Evolutionary conservation across 2,797 vertebrate species (phyloP).

Genomic region (Catostomus latipinnis): DNA sequence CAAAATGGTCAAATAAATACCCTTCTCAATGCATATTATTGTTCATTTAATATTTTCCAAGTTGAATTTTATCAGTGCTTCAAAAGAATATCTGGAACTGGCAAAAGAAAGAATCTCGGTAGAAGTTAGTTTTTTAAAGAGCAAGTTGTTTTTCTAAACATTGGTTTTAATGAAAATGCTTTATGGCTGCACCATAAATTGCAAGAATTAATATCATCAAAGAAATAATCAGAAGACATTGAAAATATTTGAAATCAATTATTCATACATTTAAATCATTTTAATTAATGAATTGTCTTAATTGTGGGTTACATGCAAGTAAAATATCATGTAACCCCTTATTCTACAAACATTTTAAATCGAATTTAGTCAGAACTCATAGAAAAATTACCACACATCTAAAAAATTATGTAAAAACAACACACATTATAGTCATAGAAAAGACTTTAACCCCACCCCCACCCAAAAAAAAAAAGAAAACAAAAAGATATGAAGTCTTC

Average conservation of each 20-base stretch:
- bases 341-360: slow-evolving; percentile 55
- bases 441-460: slow-evolving; percentile 58
- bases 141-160: neutral
- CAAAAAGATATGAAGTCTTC: slow-evolving; percentile 43
- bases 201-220: neutral
- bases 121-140: too few relatives aligned
- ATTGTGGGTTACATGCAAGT: slow-evolving; percentile 31
- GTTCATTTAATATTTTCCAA: too few relatives aligned
- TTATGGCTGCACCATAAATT: neutral
- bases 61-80: too few relatives aligned
- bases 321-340: slow-evolving; percentile 23
- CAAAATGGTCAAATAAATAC: too few relatives aligned
- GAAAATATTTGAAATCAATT: slow-evolving; percentile 8
- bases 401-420: slow-evolving; percentile 64
- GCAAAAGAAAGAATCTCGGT: too few relatives aligned
- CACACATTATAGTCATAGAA: slow-evolving; percentile 63
- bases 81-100: too few relatives aligned
- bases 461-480: neutral
- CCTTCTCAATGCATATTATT: too few relatives aligned
- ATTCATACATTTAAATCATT: slow-evolving; percentile 14
- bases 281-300: slow-evolving; percentile 24
- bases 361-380: slow-evolving; percentile 53
- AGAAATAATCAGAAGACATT: slow-evolving; percentile 2
- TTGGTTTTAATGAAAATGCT: neutral
- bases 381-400: slow-evolving; percentile 66